Evolutionary conservation across 2,888 invertebrate genomes (phyloP).

Genomic region (Lordiphosa fenestrarum): DNA sequence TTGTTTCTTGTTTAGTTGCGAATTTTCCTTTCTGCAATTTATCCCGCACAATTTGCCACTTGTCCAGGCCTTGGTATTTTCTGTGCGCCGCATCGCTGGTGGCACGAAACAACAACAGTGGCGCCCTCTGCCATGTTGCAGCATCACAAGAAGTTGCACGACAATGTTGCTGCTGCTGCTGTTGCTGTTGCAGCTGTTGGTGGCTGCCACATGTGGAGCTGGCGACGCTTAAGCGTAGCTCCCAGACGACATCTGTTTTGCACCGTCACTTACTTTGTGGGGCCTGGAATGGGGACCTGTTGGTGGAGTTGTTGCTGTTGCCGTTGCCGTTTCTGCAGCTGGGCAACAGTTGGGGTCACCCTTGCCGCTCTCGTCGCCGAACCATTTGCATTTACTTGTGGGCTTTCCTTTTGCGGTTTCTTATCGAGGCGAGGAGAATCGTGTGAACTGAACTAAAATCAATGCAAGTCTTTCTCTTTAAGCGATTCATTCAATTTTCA

Average conservation of each 20-base stretch:
- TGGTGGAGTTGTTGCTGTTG: constrained; percentile 31
- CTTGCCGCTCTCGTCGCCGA: constrained; percentile 18
- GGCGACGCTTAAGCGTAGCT: constrained; percentile 12
- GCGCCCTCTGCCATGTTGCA: constrained; percentile 77
- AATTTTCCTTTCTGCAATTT: constrained; percentile 55
- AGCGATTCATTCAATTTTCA: too few relatives aligned
- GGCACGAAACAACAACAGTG: constrained; percentile 79
- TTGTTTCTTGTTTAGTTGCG: constrained; percentile 56
- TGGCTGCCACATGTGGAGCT: constrained; percentile 52
- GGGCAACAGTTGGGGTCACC: constrained; percentile 50
- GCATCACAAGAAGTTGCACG: constrained; percentile 61
- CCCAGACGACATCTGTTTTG: constrained; percentile 70
- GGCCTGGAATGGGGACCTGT: constrained; percentile 43
- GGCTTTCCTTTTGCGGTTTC: constrained; percentile 57
- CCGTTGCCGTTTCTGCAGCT: constrained; percentile 45
- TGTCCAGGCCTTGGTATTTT: constrained; percentile 35
- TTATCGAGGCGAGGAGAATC: constrained; percentile 3
- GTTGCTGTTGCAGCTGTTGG: constrained; percentile 66
- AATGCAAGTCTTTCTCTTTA: neutral
- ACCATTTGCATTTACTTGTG: constrained; percentile 60
- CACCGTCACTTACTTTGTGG: constrained; percentile 16
- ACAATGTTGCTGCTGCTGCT: constrained; percentile 45
- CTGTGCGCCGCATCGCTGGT: constrained; percentile 76
- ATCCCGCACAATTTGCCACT: constrained; percentile 24
- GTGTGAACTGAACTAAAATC: constrained; percentile 54